Base-by-base conservation (phyloP, 1,140 invertebrate species). In the Calephelis virginiensis region DNA sequence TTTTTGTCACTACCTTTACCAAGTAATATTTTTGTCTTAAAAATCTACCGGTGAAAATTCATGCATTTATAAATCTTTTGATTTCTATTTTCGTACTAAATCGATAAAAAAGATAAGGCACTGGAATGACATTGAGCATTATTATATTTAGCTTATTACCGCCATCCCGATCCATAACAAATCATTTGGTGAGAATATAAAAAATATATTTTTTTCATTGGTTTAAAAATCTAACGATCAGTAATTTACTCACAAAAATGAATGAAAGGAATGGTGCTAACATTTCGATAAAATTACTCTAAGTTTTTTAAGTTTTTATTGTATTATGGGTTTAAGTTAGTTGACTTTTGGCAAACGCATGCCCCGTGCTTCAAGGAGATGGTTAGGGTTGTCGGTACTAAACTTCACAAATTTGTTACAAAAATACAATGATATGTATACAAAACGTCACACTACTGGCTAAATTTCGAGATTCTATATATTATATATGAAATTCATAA, bases 51-150 rank as follows among this genome's bases (percentile, higher is more conserved):
- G 11, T 37, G 53, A 38, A 68, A 67, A 12, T 56, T 37, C 53
- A 56, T 70, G 53, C 64, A 60, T 67, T 69, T 61, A 70, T 37
- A 10, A 37, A 12, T 69, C 63, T 71, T 67, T 17, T 6, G 9
- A 12, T 37, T 56, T 12, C 28, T 56, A 28, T 37, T 59, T 59
- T 0, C 28, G 28, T 38, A 38, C 37, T 38, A 59, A 56, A 37
- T 72, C 40, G 61, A 69, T 69, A 68, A 66, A 70, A 64, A 67
- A 49, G 66, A 63, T 76, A 78, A 90, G 82, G 82, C 82, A 87
- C 86, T 78, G 77, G 83, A 88, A 87, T 90, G 85, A 87, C 86
- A 89, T 90, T 86, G 83, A 85, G 83, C 82, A 71, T 11, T 50
- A 53, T 60, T 59, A 65, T 12, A 43, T 43, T 43, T 9, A 43